phyloP scores from a whole-genome alignment of 2,113 vertebrate genomes.

The Neoarius graeffei region DNA sequence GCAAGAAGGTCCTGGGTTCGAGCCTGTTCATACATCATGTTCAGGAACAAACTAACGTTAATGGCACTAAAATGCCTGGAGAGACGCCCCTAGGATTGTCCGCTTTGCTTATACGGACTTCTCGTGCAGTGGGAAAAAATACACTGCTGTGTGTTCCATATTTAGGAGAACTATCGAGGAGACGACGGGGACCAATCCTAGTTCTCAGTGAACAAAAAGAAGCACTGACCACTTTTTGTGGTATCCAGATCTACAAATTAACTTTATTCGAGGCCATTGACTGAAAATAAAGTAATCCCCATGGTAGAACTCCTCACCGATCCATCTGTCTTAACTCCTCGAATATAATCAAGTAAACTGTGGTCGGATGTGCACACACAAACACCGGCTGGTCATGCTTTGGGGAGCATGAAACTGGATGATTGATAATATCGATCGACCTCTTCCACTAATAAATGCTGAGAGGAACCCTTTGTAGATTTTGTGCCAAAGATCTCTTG shows the following conservation, averaged over 20 bases:
- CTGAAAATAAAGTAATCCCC: not conserved
- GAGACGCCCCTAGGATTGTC: too few species aligned
- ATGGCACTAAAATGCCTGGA: too few species aligned
- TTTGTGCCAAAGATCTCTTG: not conserved
- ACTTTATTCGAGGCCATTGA: conserved; percentile 16
- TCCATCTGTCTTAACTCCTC: conserved; percentile 24
- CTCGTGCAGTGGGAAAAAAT: too few species aligned
- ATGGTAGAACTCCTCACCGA: not conserved
- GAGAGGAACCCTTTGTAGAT: not conserved
- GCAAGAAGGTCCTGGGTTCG: too few species aligned
- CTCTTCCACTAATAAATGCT: not conserved
- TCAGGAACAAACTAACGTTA: too few species aligned
- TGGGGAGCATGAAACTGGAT: not conserved
- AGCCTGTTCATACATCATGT: too few species aligned
- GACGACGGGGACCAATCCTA: too few species aligned
- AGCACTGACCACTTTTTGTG: not conserved
- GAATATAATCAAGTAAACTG: not conserved
- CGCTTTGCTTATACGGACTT: too few species aligned
- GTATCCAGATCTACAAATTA: not conserved
- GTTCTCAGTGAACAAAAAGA: not conserved
- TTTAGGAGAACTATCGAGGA: too few species aligned
- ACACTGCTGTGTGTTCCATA: too few species aligned
- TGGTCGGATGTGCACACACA: not conserved
- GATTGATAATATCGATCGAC: not conserved
- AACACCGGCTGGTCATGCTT: not conserved